Evolutionary conservation across 1,140 invertebrate species (phyloP).

Genomic region (Drosophila obscura): DNA sequence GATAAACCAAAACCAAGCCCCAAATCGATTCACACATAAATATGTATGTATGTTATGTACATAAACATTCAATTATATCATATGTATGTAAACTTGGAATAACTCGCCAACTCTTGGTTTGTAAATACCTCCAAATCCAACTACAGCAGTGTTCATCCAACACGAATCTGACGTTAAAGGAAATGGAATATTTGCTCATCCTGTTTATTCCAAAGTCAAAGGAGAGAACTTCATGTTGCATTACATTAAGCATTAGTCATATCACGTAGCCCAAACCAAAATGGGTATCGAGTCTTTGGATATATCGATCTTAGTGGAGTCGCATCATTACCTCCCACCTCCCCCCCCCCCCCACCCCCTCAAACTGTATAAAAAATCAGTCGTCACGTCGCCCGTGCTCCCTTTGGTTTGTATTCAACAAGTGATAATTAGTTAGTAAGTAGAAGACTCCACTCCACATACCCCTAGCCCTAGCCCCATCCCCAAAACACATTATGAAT

Average conservation of each 20-base stretch:
- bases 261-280: slow-evolving; percentile 50
- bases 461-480: neutral
- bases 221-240: slow-evolving; percentile 44
- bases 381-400: slow-evolving; percentile 31
- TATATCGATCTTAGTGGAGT: slow-evolving; percentile 52
- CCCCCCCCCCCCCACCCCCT: neutral
- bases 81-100: slow-evolving; percentile 56
- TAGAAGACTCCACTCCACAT: slow-evolving; percentile 31
- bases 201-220: slow-evolving; percentile 65
- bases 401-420: slow-evolving; percentile 67
- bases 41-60: slow-evolving; percentile 7
- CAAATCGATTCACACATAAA: slow-evolving; percentile 26
- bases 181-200: slow-evolving; percentile 75
- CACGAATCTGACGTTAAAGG: slow-evolving; percentile 4
- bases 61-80: slow-evolving; percentile 23
- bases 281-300: slow-evolving; percentile 38
- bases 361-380: slow-evolving; percentile 54
- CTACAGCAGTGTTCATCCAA: slow-evolving; percentile 29
- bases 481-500: slow-evolving; percentile 21
- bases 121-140: slow-evolving; percentile 35
- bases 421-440: slow-evolving; percentile 78
- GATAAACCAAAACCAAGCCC: slow-evolving; percentile 14
- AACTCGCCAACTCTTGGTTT: slow-evolving; percentile 36
- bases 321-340: slow-evolving; percentile 45
- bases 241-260: slow-evolving; percentile 65